Conservation (phyloP, 2,797 vertebrate species). For the Heliangelus exortis region DNA sequence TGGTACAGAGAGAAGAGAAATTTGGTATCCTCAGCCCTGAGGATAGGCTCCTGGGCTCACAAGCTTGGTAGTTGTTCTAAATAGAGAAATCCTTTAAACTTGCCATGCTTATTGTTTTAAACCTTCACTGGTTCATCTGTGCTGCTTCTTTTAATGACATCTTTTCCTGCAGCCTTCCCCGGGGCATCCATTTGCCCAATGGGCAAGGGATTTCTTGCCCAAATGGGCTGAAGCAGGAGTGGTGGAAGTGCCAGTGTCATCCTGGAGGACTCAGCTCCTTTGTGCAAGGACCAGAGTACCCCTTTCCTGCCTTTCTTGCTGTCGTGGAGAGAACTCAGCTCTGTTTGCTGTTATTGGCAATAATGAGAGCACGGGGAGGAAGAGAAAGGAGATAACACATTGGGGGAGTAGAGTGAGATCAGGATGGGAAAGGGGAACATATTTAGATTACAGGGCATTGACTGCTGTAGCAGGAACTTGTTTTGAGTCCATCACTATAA, state of each 20-base stretch:
- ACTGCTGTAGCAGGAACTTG: neutral
- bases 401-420: neutral
- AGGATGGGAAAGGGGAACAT: neutral
- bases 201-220: neutral
- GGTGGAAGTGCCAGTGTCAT: rapidly evolving
- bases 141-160: neutral
- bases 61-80: neutral
- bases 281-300: neutral
- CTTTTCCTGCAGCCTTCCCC: neutral
- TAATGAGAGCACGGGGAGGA: neutral
- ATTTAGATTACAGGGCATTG: neutral
- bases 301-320: neutral
- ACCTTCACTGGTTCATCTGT: neutral
- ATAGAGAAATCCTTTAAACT: neutral
- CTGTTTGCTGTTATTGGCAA: neutral
- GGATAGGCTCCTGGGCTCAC: neutral
- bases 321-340: neutral
- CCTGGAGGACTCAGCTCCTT: neutral
- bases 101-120: neutral
- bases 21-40: neutral
- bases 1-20: neutral
- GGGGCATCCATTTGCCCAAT: neutral
- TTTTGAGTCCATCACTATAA: neutral
- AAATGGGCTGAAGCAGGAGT: neutral
- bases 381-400: neutral